These are phyloP conservation scores for Drosophila meridiana DNA, from an alignment of 2,888 invertebrate species.

Conservation along the genomic window DNA sequence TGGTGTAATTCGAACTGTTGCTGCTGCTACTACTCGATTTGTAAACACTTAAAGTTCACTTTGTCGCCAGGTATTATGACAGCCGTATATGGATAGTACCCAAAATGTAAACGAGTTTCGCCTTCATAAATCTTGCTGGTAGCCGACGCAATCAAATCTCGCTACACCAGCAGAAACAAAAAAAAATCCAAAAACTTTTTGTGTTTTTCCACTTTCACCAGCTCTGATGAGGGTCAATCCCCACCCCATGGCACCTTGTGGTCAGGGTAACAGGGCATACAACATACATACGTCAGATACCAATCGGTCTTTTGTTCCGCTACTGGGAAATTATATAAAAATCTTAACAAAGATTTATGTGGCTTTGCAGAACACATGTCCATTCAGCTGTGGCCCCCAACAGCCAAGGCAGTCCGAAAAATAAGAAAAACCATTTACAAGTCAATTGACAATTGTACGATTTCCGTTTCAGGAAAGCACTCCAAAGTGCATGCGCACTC, in stretches of 20 bases:
- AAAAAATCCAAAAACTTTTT: constrained; percentile 15
- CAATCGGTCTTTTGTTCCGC: constrained; percentile 37
- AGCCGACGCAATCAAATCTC: constrained; percentile 32
- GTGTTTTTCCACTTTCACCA: constrained; percentile 56
- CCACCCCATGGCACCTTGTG: neutral
- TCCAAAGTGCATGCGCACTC: constrained; percentile 20
- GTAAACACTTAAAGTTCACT: constrained; percentile 16
- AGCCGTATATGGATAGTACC: constrained; percentile 22
- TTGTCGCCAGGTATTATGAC: constrained; percentile 31
- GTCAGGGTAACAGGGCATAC: constrained; percentile 3
- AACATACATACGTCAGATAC: constrained; percentile 23
- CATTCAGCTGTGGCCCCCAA: constrained; percentile 1
- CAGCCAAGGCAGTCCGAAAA: constrained; percentile 32
- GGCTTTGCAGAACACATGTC: constrained; percentile 18
- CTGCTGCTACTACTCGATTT: constrained; percentile 8
- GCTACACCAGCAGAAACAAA: constrained; percentile 46
- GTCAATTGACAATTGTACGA: constrained; percentile 73
- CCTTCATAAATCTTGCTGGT: constrained; percentile 38
- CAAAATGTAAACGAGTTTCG: constrained; percentile 46
- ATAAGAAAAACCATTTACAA: constrained; percentile 52
- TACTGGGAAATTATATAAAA: constrained; percentile 57
- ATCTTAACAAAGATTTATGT: constrained; percentile 73
- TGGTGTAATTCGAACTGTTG: neutral
- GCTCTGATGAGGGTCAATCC: constrained; percentile 52
- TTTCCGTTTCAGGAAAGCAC: constrained; percentile 62